Evolutionary conservation across 2,888 invertebrate genomes (phyloP).

Genomic region (Biston stratarius): DNA sequence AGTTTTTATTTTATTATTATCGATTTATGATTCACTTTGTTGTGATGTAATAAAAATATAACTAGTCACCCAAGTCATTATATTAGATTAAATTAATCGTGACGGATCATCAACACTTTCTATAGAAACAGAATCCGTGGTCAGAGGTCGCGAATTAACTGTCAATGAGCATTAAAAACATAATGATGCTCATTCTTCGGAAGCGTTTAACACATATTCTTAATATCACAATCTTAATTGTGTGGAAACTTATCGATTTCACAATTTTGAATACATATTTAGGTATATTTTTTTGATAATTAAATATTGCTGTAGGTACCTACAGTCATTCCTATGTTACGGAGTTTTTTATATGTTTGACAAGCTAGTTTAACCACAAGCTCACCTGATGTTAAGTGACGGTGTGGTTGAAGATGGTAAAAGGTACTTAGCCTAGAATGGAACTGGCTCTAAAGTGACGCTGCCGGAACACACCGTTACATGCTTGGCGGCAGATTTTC

Average conservation of each 20-base stretch:
- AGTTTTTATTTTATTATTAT: too few relatives aligned
- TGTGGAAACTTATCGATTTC: constrained; percentile 16
- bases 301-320: background rate
- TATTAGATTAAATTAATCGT: constrained; percentile 1
- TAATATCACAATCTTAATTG: constrained; percentile 10
- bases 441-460: too few relatives aligned
- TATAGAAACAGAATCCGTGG: constrained; percentile 19
- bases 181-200: constrained; percentile 17
- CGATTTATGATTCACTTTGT: too few relatives aligned
- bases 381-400: too few relatives aligned
- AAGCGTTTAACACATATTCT: constrained; percentile 3
- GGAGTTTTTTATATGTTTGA: too few relatives aligned
- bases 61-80: background rate
- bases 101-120: constrained; percentile 22
- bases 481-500: too few relatives aligned
- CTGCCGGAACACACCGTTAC: too few relatives aligned
- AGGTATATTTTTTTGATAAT: background rate
- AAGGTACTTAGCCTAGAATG: too few relatives aligned
- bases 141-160: constrained; percentile 29
- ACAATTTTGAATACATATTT: background rate
- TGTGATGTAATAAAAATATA: too few relatives aligned
- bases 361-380: too few relatives aligned
- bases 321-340: too few relatives aligned
- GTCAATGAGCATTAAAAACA: constrained; percentile 19
- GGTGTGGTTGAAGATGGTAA: too few relatives aligned